A percentile compares a stretch with the other conserved stretches of the same genome.
phyloP scores from a whole-genome alignment of 2,888 invertebrate species.

The Trichopoda pennipes region DNA sequence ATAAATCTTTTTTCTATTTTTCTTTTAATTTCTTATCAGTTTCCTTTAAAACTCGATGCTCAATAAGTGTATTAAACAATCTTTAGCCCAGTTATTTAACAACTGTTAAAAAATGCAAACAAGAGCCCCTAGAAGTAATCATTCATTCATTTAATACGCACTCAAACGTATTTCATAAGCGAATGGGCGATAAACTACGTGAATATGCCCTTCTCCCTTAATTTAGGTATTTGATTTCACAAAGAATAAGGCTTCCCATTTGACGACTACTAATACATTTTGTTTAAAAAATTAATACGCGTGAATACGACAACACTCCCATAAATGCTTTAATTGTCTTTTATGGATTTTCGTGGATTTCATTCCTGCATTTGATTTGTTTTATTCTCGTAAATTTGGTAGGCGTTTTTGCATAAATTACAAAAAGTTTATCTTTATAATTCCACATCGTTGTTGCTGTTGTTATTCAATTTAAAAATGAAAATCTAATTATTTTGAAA shows the following conservation, averaged over 20 bases:
- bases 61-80: slow-evolving; percentile 62
- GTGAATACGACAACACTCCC: slow-evolving; percentile 68
- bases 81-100: background rate
- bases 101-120: background rate
- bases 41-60: slow-evolving; percentile 76
- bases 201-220: slow-evolving; percentile 61
- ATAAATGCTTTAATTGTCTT: slow-evolving; percentile 76
- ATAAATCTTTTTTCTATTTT: slow-evolving; percentile 51
- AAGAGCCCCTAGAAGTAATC: slow-evolving; percentile 26
- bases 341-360: slow-evolving; percentile 70
- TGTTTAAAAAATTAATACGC: slow-evolving; percentile 55
- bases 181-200: slow-evolving; percentile 5
- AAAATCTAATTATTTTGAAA: slow-evolving; percentile 77
- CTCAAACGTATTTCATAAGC: slow-evolving; percentile 2
- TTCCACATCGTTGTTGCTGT: slow-evolving; percentile 56
- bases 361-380: slow-evolving; percentile 47
- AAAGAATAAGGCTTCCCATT: background rate
- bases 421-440: slow-evolving; percentile 69
- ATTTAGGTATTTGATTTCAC: slow-evolving; percentile 60
- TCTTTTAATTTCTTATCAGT: background rate
- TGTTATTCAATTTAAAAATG: slow-evolving; percentile 70
- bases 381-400: slow-evolving; percentile 44
- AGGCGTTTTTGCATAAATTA: slow-evolving; percentile 73
- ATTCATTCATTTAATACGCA: slow-evolving; percentile 47
- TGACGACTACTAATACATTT: slow-evolving; percentile 5